phyloP scores from a whole-genome alignment of 2,797 vertebrate species.

The Coilia nasus region DNA sequence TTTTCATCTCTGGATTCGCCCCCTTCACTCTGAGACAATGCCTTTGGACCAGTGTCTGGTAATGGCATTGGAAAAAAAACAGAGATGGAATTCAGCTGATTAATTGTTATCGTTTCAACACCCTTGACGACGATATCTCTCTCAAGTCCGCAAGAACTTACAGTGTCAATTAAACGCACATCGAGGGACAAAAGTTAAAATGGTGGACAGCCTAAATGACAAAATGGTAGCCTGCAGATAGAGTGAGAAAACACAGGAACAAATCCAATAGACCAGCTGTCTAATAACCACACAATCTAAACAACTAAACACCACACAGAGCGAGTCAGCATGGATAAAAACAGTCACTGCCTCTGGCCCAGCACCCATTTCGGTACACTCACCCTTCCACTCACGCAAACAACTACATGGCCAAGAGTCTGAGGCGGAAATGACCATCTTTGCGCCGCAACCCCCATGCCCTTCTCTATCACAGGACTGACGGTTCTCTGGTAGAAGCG shows the following conservation, averaged over 20 bases:
- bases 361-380: background rate
- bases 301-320: background rate
- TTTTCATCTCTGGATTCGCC: slow-evolving; percentile 67
- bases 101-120: slow-evolving; percentile 15
- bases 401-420: slow-evolving; percentile 17
- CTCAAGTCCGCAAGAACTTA: slow-evolving; percentile 6
- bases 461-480: background rate
- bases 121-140: slow-evolving; percentile 20
- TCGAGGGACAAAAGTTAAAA: slow-evolving; percentile 14
- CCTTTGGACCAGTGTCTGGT: background rate
- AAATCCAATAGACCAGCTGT: slow-evolving; percentile 6
- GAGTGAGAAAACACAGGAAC: background rate
- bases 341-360: background rate
- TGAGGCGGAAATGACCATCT: background rate
- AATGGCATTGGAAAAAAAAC: slow-evolving; percentile 1
- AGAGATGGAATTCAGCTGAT: slow-evolving; percentile 18
- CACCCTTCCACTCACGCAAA: slow-evolving; percentile 3
- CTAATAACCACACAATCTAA: slow-evolving; percentile 8
- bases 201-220: slow-evolving; percentile 13
- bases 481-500: slow-evolving; percentile 52
- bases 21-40: slow-evolving; percentile 23
- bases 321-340: background rate
- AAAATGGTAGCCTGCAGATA: slow-evolving; percentile 23
- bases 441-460: background rate
- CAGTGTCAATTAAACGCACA: slow-evolving; percentile 20